A percentile compares a stretch with the other conserved stretches of the same genome.
These are phyloP conservation scores for Cirrhinus molitorella DNA, from an alignment of 2,797 vertebrate genomes.

Conservation along the genomic window DNA sequence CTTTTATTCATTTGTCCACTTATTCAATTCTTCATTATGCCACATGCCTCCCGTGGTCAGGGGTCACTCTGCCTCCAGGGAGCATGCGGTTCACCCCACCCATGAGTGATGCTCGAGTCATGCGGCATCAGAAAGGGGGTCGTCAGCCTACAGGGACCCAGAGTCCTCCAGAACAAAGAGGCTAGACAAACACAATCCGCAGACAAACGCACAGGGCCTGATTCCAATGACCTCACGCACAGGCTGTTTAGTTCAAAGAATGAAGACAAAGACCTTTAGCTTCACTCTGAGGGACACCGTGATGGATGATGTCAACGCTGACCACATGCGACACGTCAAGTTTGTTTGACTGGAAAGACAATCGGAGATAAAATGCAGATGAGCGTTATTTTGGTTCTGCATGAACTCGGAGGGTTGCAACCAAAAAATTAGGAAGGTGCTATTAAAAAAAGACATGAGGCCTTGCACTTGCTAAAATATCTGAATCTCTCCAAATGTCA, in stretches of 20 bases:
- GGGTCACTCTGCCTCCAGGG: slow-evolving; percentile 33
- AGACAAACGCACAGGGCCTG: slow-evolving; percentile 29
- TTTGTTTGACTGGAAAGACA: slow-evolving; percentile 9
- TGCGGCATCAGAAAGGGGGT: slow-evolving; percentile 25
- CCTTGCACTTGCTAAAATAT: neutral
- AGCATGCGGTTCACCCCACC: slow-evolving; percentile 16
- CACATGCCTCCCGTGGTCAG: slow-evolving; percentile 36
- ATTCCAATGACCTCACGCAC: slow-evolving; percentile 18
- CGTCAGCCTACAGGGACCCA: slow-evolving; percentile 35
- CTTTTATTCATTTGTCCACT: slow-evolving; percentile 50
- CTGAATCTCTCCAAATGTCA: slow-evolving; percentile 6
- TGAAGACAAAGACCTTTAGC: slow-evolving; percentile 40
- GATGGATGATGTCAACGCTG: slow-evolving; percentile 40
- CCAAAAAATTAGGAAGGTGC: neutral
- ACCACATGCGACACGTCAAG: slow-evolving; percentile 18
- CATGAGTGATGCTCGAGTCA: slow-evolving; percentile 41
- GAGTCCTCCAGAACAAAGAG: slow-evolving; percentile 30
- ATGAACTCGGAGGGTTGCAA: neutral
- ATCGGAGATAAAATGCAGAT: neutral
- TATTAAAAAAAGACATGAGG: neutral
- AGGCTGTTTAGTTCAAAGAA: slow-evolving; percentile 14
- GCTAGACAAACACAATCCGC: slow-evolving; percentile 36
- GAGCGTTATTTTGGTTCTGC: neutral
- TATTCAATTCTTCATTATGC: slow-evolving; percentile 49
- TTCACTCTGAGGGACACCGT: neutral